A percentile compares a stretch with the other conserved stretches of the same genome.
These are phyloP conservation scores for Agriopis marginaria DNA, from an alignment of 2,888 invertebrate genomes.

Conservation along the genomic window DNA sequence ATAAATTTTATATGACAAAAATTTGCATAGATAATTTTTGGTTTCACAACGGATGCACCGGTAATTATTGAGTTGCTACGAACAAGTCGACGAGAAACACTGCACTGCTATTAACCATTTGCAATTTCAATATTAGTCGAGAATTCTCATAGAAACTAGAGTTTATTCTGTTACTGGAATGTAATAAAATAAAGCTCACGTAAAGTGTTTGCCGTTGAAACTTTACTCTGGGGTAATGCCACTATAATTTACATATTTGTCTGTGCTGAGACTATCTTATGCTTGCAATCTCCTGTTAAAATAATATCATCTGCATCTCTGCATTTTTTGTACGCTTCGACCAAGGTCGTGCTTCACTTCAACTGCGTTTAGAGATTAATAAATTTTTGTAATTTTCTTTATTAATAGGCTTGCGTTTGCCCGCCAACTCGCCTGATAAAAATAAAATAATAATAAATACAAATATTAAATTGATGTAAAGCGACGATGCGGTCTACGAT, in stretches of 20 bases:
- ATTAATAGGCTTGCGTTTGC: too few relatives aligned
- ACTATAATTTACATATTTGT: slow-evolving; percentile 60
- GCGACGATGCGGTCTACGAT: too few relatives aligned
- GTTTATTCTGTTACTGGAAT: neutral
- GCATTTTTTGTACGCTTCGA: neutral
- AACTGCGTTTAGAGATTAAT: neutral
- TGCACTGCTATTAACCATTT: slow-evolving; percentile 21
- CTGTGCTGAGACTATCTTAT: slow-evolving; percentile 45
- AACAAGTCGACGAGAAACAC: slow-evolving; percentile 15
- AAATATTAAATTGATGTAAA: too few relatives aligned
- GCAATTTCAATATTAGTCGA: slow-evolving; percentile 5
- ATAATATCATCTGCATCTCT: neutral
- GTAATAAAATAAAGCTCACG: slow-evolving; percentile 4
- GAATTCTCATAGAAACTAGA: slow-evolving; percentile 6
- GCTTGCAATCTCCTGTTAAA: slow-evolving; percentile 63
- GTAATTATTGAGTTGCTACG: slow-evolving; percentile 29
- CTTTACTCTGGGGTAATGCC: slow-evolving; percentile 46
- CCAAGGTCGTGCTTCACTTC: neutral
- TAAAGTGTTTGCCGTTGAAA: slow-evolving; percentile 1
- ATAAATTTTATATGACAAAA: neutral
- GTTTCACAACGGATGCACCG: slow-evolving; percentile 18
- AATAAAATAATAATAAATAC: too few relatives aligned
- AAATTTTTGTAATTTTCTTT: too few relatives aligned
- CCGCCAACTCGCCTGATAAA: too few relatives aligned
- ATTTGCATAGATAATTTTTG: slow-evolving; percentile 11